Base-by-base conservation (phyloP, 2,113 vertebrate species). In the Phalacrocorax aristotelis region DNA sequence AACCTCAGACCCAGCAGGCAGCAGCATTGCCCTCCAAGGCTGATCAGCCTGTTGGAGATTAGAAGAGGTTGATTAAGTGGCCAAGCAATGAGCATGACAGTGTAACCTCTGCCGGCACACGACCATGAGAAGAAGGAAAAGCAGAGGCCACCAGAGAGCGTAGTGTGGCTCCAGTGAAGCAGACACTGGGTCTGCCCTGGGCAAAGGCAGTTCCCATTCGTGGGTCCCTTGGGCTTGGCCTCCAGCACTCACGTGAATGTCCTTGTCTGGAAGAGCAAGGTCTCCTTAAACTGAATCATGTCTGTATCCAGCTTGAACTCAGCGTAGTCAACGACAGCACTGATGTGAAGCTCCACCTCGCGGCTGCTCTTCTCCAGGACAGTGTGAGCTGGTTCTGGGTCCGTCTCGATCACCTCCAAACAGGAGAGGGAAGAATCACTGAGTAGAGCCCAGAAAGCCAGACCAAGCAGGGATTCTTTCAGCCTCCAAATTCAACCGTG, bases 241-340 rank as follows among this genome's bases (percentile, higher is more conserved):
- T 70, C 19, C 51, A 58, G 30, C 87, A 98, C 99, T 99, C 96
- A 99, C 99, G 96, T 93, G 87, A 98, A 98, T 0, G 94, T 93
- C 49, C 98, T 98, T 4, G 97, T 99, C 95, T 99, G 99, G 97
- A 98, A 99, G 51, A 99, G 97, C 85, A 98, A 71, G 0, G 99
- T 99, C 21, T 99, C 98, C 96, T 98, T 98, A 93, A 99, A 98
- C 68, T 70, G 89, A 79, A 99, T 96, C 3, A 77, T 2, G 0
- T 95, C 55, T 0, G 48, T 88, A 18, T 79, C 87, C 96, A 98
- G 98, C 36, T 83, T 94, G 92, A 98, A 98, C 19, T 98, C 95
- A 1, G 97, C 83, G 3, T 98, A 98, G 96, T 98, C 98, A 90
- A 98, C 97, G 2, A 96, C 83, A 48, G 98, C 98, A 4, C 98